A percentile compares a stretch with the other conserved stretches of the same genome.
Conservation (phyloP, 2,113 vertebrate species). For the Myrmecobius fasciatus region DNA sequence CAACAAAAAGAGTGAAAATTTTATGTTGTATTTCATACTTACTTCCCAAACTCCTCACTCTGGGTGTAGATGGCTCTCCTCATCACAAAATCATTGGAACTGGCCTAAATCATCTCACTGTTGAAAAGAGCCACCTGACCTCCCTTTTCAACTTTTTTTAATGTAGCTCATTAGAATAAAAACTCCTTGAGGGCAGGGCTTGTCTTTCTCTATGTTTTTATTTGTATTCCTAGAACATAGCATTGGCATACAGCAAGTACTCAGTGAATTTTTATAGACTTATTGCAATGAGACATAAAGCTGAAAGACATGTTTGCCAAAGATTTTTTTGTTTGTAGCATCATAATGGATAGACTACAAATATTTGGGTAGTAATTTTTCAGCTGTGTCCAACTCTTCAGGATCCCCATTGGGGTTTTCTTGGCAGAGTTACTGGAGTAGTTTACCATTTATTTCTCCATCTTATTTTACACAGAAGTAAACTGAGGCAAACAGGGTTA, state of each 20-base stretch:
- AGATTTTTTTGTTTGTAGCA: neutral
- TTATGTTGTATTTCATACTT: too few species aligned
- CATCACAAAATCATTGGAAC: too few species aligned
- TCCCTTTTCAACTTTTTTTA: neutral
- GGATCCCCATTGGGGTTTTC: too few species aligned
- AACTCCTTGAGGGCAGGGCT: neutral
- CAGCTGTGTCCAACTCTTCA: neutral
- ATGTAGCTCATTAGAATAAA: neutral
- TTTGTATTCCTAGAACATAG: neutral
- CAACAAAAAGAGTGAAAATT: too few species aligned
- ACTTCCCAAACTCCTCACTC: too few species aligned
- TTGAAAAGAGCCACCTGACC: neutral
- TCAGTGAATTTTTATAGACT: neutral
- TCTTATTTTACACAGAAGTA: neutral
- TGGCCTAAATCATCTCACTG: too few species aligned
- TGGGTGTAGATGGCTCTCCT: too few species aligned
- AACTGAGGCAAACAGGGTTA: neutral
- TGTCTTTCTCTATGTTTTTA: neutral
- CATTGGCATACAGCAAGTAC: neutral
- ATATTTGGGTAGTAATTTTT: neutral
- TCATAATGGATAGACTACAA: neutral
- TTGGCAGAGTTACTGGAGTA: neutral
- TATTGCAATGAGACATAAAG: neutral
- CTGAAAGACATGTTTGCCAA: neutral
- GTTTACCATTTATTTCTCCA: neutral